Evolutionary conservation across 2,888 invertebrate genomes (phyloP), one percentile per base, ranked within the genome.

Genomic region (Uropetala carovei): DNA sequence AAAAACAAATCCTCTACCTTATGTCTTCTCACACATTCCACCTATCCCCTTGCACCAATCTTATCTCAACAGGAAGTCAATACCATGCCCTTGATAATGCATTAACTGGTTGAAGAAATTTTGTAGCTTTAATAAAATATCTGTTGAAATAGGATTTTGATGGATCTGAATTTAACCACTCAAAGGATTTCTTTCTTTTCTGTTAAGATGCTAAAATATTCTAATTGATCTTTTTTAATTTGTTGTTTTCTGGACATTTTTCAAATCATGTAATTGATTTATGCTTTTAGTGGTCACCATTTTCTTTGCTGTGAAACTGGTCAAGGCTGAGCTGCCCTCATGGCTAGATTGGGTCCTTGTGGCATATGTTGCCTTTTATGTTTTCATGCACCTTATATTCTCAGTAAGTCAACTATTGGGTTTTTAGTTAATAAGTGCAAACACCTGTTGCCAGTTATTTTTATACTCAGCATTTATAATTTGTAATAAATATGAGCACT

Each of bases 291-390:
- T 99, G 95, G 97, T 98, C 18, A 98, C 98, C 92, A 98, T 99
- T 94, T 99, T 99, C 96, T 97, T 99, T 94, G 98, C 99, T 81
- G 97, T 98, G 56, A 97, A 97, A 94, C 96, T 99, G 93, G 96
- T 96, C 93, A 98, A 98, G 95, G 98, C 98, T 8, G 97, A 98
- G 94, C 95, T 99, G 83, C 98, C 99, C 0, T 96, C 97, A 92
- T 98, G 98, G 97, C 97, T 97, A 94, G 97, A 98, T 93, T 99
- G 97, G 97, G 97, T 99, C 93, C 95, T 99, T 93, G 98, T 98
- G 7, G 98, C 97, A 11, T 99, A 97, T 95, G 98, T 99, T 18
- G 97, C 97, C 7, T 98, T 99, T 95, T 98, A 99, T 94, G 97
- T 99, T 86, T 94, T 98, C 92, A 97, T 98, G 94, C 99, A 99